Evolutionary conservation across 1,140 invertebrate species (phyloP).

Genomic region (Drosophila simulans): DNA sequence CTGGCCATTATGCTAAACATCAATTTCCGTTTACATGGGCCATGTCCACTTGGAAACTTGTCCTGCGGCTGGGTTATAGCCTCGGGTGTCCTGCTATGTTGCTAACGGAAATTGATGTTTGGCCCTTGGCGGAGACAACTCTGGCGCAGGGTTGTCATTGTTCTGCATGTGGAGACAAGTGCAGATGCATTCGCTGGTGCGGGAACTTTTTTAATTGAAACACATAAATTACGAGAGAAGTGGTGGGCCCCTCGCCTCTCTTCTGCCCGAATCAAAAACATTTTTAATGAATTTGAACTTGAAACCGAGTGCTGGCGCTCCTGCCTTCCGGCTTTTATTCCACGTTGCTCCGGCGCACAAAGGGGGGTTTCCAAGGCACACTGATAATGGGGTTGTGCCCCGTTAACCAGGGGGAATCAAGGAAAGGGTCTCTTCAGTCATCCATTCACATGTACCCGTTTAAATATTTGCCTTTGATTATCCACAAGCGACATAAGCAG

Average conservation of each 20-base stretch:
- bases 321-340: background rate
- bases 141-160: conserved; percentile 10
- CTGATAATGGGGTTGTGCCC: conserved; percentile 6
- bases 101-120: conserved; percentile 50
- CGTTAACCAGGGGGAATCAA: background rate
- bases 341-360: background rate
- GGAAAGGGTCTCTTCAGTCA: background rate
- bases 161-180: background rate
- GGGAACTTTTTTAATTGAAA: conserved; percentile 80
- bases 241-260: background rate
- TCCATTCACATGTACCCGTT: conserved; percentile 62
- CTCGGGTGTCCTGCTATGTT: conserved; percentile 1
- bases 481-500: conserved; percentile 63
- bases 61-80: conserved; percentile 1
- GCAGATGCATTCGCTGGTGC: conserved; percentile 9
- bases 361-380: conserved; percentile 10
- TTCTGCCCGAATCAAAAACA: background rate
- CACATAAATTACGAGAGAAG: conserved; percentile 65
- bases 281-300: conserved; percentile 63
- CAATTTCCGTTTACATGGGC: conserved; percentile 66
- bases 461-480: conserved; percentile 83
- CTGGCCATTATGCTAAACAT: conserved; percentile 76
- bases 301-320: conserved; percentile 16
- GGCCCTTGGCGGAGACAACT: conserved; percentile 8
- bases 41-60: conserved; percentile 14